These are phyloP conservation scores for Sebastes itinus DNA, from an alignment of 2,797 vertebrate genomes.

Conservation along the genomic window DNA sequence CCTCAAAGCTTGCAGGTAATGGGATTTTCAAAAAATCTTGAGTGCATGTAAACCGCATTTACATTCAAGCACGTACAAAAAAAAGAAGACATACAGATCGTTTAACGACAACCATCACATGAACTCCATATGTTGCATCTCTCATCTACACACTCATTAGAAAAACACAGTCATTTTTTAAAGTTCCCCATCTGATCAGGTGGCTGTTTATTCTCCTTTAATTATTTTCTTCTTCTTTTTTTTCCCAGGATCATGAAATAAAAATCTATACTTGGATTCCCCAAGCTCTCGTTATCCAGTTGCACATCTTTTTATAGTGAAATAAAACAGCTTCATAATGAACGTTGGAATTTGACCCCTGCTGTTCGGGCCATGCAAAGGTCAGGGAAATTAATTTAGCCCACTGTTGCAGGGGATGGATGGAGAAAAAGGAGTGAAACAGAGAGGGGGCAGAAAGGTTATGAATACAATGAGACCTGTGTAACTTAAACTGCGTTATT, in stretches of 20 bases:
- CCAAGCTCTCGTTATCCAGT: conserved; percentile 75
- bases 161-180: conserved; percentile 23
- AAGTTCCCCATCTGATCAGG: conserved; percentile 62
- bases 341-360: conserved; percentile 74
- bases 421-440: conserved; percentile 1
- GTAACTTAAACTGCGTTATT: conserved; percentile 50
- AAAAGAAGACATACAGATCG: conserved; percentile 6
- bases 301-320: conserved; percentile 68
- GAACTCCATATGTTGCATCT: conserved; percentile 45
- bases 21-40: conserved; percentile 1
- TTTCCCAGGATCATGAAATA: conserved; percentile 61
- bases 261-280: conserved; percentile 75
- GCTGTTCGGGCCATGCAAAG: conserved; percentile 66
- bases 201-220: conserved; percentile 73
- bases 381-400: conserved; percentile 78
- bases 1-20: conserved; percentile 49
- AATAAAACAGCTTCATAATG: conserved; percentile 73
- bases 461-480: conserved; percentile 46
- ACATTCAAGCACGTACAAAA: conserved; percentile 13
- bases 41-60: conserved; percentile 27
- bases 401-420: conserved; percentile 44
- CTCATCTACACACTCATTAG: conserved; percentile 19
- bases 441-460: conserved; percentile 24
- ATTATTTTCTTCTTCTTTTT: conserved; percentile 63
- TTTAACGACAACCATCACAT: conserved; percentile 40